A percentile compares a stretch with the other conserved stretches of the same genome.
Evolutionary conservation across 2,113 vertebrate species (phyloP).

Genomic region (Sapayoa aenigma): DNA sequence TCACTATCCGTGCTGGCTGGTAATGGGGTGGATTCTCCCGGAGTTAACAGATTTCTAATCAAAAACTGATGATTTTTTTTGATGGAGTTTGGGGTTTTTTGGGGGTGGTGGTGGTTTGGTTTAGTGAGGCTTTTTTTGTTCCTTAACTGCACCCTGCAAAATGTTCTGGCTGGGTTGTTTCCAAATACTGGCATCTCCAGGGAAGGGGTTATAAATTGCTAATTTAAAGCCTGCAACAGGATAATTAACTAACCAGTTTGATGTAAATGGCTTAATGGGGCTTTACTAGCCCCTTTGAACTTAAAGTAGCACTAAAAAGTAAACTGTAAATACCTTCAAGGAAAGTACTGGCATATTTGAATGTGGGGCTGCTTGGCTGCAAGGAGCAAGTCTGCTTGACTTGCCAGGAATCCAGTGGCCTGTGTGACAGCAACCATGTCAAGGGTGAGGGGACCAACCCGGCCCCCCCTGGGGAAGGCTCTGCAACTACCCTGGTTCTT

Average conservation of each 20-base stretch:
- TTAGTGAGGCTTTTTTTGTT: neutral
- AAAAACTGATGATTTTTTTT: neutral
- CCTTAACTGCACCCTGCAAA: constrained; percentile 30
- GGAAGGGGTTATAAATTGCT: constrained; percentile 61
- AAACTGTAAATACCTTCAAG: constrained; percentile 66
- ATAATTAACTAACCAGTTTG: constrained; percentile 67
- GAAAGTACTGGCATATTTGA: constrained; percentile 40
- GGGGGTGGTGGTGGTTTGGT: neutral
- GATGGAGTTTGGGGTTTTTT: neutral
- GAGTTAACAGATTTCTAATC: neutral
- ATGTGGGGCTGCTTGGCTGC: neutral
- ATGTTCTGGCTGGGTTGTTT: constrained; percentile 28
- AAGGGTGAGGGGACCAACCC: neutral
- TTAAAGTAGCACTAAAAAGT: constrained; percentile 65
- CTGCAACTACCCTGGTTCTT: neutral
- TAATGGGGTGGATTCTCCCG: neutral
- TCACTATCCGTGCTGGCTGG: neutral
- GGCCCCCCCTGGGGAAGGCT: neutral
- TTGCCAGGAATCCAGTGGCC: constrained; percentile 11
- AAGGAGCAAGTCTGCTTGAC: constrained; percentile 12
- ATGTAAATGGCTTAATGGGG: constrained; percentile 64
- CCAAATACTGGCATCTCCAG: constrained; percentile 52
- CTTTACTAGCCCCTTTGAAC: constrained; percentile 63
- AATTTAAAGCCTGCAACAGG: constrained; percentile 58
- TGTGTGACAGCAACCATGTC: constrained; percentile 6